Evolutionary conservation across 2,113 vertebrate species (phyloP).

Genomic region (Orcinus orca): DNA sequence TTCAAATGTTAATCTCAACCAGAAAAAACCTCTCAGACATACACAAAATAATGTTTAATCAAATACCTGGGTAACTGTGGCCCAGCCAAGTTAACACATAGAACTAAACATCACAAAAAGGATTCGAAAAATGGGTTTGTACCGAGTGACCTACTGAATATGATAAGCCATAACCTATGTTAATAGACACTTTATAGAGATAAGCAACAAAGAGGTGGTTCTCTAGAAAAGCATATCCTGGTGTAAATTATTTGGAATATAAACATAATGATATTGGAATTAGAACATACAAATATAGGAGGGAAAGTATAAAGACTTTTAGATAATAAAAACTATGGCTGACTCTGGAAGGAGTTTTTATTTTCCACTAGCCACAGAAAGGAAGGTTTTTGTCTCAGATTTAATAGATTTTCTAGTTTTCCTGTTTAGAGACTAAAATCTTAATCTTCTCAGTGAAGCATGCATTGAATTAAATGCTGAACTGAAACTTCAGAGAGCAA

Average conservation of each 20-base stretch:
- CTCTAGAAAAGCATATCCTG: background rate
- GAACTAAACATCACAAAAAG: background rate
- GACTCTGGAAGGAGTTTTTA: background rate
- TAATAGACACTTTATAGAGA: background rate
- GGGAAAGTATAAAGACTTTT: background rate
- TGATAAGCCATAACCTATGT: background rate
- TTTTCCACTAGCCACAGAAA: background rate
- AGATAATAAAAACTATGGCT: background rate
- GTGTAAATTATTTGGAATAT: background rate
- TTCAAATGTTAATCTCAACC: background rate
- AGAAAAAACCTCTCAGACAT: background rate
- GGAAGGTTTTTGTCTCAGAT: background rate
- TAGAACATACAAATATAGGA: background rate
- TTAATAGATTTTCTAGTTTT: background rate
- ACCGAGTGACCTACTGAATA: background rate
- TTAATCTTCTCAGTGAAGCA: background rate
- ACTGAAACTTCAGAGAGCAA: background rate
- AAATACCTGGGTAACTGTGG: background rate
- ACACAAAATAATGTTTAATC: background rate
- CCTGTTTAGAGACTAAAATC: background rate
- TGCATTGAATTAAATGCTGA: background rate
- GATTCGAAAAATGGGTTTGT: background rate
- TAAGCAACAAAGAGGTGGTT: background rate
- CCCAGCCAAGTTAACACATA: background rate
- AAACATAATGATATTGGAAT: background rate